Conservation (phyloP, 1,140 invertebrate species). For the Drosophila athabasca region DNA sequence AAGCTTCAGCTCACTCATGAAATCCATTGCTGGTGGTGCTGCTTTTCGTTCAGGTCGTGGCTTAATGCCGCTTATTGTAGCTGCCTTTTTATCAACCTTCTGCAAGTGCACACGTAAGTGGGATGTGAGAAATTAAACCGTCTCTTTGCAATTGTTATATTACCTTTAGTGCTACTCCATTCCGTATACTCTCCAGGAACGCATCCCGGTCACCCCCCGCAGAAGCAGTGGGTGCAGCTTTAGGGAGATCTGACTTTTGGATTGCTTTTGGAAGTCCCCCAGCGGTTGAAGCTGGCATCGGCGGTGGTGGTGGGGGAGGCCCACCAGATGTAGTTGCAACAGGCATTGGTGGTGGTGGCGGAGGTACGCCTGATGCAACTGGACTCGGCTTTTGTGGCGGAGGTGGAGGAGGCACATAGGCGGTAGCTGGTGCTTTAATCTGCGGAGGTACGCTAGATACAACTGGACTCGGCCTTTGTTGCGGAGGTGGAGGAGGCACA, state of each 20-base stretch:
- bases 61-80: conserved; percentile 71
- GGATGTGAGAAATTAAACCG: not conserved
- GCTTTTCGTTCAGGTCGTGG: conserved; percentile 61
- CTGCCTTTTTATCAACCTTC: conserved; percentile 75
- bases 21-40: conserved; percentile 55
- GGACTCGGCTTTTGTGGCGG: conserved; percentile 10
- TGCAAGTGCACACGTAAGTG: conserved; percentile 37
- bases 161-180: conserved; percentile 71
- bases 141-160: not conserved
- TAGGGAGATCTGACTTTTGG: conserved; percentile 40
- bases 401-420: conserved; percentile 27
- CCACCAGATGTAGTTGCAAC: not conserved
- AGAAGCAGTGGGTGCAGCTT: conserved; percentile 14
- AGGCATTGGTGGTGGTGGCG: conserved; percentile 23
- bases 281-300: conserved; percentile 7
- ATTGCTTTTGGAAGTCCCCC: conserved; percentile 20
- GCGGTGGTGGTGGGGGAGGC: conserved; percentile 43
- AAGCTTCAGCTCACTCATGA: conserved; percentile 71
- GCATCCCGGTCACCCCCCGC: conserved; percentile 58
- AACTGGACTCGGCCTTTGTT: not conserved
- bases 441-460: not conserved
- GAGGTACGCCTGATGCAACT: not conserved
- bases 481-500: conserved; percentile 33
- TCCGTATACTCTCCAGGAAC: conserved; percentile 70
- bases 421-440: conserved; percentile 12